Conservation (phyloP, 1,140 invertebrate genomes). For the Drosophila ironensis region DNA sequence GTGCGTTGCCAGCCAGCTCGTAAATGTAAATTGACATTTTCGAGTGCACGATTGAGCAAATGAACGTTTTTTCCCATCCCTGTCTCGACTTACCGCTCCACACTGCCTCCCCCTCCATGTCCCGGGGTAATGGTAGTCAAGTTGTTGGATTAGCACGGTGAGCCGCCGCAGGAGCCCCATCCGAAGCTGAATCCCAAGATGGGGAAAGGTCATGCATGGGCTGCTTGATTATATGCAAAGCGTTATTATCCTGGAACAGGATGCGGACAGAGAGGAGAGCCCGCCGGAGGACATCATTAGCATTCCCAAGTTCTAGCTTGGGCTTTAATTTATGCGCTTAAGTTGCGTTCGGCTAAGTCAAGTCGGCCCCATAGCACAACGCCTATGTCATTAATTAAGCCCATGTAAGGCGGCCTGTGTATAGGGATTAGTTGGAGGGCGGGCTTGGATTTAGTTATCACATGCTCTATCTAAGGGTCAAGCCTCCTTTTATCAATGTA, state of each 20-base stretch:
- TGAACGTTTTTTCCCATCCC: constrained; percentile 63
- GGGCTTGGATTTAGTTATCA: constrained; percentile 28
- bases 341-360: constrained; percentile 22
- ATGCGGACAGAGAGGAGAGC: constrained; percentile 5
- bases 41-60: constrained; percentile 80
- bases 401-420: constrained; percentile 26
- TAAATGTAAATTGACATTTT: constrained; percentile 80
- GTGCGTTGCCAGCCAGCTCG: constrained; percentile 52
- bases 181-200: neutral
- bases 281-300: constrained; percentile 58
- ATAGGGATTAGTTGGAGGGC: constrained; percentile 28
- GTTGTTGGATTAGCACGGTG: constrained; percentile 70
- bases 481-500: constrained; percentile 8
- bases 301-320: constrained; percentile 45
- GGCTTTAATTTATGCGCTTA: constrained; percentile 59
- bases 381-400: constrained; percentile 42
- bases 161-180: constrained; percentile 26
- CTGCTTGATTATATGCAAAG: constrained; percentile 71
- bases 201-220: constrained; percentile 50
- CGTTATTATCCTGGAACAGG: constrained; percentile 33
- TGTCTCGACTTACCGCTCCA: neutral
- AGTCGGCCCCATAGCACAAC: constrained; percentile 17
- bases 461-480: constrained; percentile 3
- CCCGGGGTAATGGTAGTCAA: constrained; percentile 68
- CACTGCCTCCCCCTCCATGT: neutral